Evolutionary conservation across 2,888 invertebrate species (phyloP), one percentile per base, ranked within the genome.

Genomic region (Drosophila siamana): DNA sequence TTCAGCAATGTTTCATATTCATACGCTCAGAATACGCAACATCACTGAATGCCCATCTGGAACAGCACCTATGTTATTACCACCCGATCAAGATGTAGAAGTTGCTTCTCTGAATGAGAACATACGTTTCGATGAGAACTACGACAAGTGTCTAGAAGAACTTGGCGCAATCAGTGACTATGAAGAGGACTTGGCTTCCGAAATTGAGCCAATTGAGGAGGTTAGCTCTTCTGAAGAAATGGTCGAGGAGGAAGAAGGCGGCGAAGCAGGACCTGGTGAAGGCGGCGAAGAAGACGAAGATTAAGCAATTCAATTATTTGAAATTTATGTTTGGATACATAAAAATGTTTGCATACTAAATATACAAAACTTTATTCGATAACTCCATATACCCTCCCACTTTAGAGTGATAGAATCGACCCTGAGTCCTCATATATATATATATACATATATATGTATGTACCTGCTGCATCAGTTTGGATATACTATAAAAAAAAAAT

Each of bases 121-220:
- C 13, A 82, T 90, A 38, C 85, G 83, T 30, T 90, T 90, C 40
- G 83, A 89, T 0, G 89, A 91, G 56, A 85, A 74, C 54, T 88
- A 90, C 28, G 80, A 86, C n/a, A 78, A 86, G 57, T 90, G 90
- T 4, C 40, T 81, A 56, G 74, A 78, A 0, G 86, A 86, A 22
- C 56, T 90, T 57, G 82, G 68, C 6, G 85, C 75, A 6, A 86
- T 90, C 7, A 90, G 90, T 57, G 91, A 90, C 26, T 89, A 62
- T 28, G 90, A 90, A 46, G 90, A 90, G 33, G 91, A 90, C 15
- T 51, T 84, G 55, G 87, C 71, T n/a, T 84, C 84, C 1, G 89
- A 88, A 16, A 80, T 83, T 28, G 83, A 83, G 5, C 88, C 83
- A 2, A 83, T 83, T 41, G 81, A 80, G 40, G 83, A 83, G 69